Percentiles rank a stretch among this genome's conserved stretches.
phyloP scores from a whole-genome alignment of 2,113 vertebrate genomes.

The Aldabrachelys gigantea region DNA sequence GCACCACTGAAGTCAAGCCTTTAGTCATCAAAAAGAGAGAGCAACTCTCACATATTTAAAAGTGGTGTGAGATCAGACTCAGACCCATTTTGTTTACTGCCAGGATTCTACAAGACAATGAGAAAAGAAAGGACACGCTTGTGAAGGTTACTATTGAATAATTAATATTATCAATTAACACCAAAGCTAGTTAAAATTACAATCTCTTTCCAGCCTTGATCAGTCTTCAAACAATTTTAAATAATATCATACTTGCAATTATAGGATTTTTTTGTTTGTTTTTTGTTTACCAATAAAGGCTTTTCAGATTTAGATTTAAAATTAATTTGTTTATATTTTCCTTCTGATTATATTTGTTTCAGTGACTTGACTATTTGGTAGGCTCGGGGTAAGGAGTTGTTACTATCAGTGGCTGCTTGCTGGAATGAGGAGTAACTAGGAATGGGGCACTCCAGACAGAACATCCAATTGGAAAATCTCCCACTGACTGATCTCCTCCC shows the following conservation, averaged over 20 bases:
- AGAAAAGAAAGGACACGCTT: background rate
- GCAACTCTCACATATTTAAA: accelerated
- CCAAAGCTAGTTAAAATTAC: background rate
- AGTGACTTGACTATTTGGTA: background rate
- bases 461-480: background rate
- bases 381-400: background rate
- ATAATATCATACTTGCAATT: background rate
- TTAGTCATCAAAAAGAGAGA: background rate
- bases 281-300: background rate
- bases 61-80: background rate
- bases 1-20: background rate
- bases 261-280: background rate
- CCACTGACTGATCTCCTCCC: background rate
- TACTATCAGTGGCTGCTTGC: background rate
- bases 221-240: background rate
- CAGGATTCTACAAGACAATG: background rate
- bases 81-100: accelerated
- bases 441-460: background rate
- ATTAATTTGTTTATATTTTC: conserved; percentile 15
- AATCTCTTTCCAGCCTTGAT: background rate
- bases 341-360: conserved; percentile 6
- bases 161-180: background rate
- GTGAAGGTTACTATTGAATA: conserved; percentile 11
- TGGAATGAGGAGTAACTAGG: background rate
- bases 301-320: background rate